Evolutionary conservation across 2,797 vertebrate species (phyloP).

Genomic region (Typhlichthys subterraneus): DNA sequence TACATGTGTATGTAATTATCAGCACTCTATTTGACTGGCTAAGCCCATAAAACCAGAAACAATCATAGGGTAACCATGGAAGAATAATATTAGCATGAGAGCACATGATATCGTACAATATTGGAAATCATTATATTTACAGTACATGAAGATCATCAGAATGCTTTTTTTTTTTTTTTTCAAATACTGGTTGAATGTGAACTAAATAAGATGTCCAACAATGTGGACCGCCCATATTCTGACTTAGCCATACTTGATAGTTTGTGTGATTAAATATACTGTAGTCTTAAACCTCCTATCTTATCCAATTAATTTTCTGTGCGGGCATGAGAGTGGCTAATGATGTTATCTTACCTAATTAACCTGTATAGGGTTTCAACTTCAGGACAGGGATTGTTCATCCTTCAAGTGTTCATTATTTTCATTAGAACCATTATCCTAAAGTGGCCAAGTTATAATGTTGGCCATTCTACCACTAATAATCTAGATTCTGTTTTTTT

Average conservation of each 20-base stretch:
- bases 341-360: slow-evolving; percentile 90
- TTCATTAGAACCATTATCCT: slow-evolving; percentile 82
- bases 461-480: slow-evolving; percentile 75
- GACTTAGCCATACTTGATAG: slow-evolving; percentile 72
- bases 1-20: slow-evolving; percentile 1
- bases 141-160: slow-evolving; percentile 48
- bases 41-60: slow-evolving; percentile 15
- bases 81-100: slow-evolving; percentile 21
- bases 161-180: slow-evolving; percentile 53
- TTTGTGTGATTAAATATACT: slow-evolving; percentile 80
- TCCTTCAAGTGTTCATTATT: slow-evolving; percentile 83
- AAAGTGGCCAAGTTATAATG: slow-evolving; percentile 78
- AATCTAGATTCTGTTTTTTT: slow-evolving; percentile 74
- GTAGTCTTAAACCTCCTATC: slow-evolving; percentile 75
- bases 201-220: slow-evolving; percentile 77
- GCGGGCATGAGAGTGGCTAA: slow-evolving; percentile 82
- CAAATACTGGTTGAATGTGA: slow-evolving; percentile 70
- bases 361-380: slow-evolving; percentile 84
- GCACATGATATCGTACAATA: slow-evolving; percentile 17
- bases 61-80: slow-evolving; percentile 48
- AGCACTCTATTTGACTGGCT: slow-evolving; percentile 10
- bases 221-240: slow-evolving; percentile 65
- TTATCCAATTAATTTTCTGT: slow-evolving; percentile 83
- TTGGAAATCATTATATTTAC: slow-evolving; percentile 15
- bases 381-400: slow-evolving; percentile 79